Evolutionary conservation across 2,888 invertebrate species (phyloP).

Genomic region (Nipponacmea schrenckii): DNA sequence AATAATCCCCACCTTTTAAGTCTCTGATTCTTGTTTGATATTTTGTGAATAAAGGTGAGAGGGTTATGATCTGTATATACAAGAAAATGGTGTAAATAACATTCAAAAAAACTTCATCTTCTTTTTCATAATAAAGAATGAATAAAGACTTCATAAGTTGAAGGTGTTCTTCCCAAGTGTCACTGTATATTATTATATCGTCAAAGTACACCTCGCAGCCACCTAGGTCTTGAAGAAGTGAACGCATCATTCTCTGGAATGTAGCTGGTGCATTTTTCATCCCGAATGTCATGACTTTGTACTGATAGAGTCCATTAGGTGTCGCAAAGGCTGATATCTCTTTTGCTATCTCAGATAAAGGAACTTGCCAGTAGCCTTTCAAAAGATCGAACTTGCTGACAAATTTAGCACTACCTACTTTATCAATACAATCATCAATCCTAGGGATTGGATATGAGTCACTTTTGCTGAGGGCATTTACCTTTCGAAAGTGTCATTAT

Average conservation of each 20-base stretch:
- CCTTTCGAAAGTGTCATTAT: slow-evolving; percentile 33
- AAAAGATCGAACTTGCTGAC: slow-evolving; percentile 32
- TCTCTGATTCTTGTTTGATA: too few species aligned
- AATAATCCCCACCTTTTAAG: too few species aligned
- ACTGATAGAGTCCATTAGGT: slow-evolving; percentile 18
- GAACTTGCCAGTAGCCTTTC: slow-evolving; percentile 30
- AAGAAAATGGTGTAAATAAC: too few species aligned
- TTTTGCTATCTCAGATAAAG: slow-evolving; percentile 20
- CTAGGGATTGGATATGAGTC: slow-evolving; percentile 22
- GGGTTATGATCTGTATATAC: too few species aligned
- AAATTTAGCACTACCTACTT: slow-evolving; percentile 25
- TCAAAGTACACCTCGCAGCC: slow-evolving; percentile 9
- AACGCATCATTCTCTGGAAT: slow-evolving; percentile 20
- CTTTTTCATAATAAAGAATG: too few species aligned
- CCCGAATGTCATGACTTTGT: slow-evolving; percentile 25
- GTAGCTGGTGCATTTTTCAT: slow-evolving; percentile 24
- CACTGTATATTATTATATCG: slow-evolving; percentile 13
- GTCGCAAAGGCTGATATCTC: slow-evolving; percentile 26
- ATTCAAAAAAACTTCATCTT: too few species aligned
- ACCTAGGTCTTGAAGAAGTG: background rate
- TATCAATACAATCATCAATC: slow-evolving; percentile 33
- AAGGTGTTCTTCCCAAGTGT: slow-evolving; percentile 16
- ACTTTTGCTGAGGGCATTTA: too few species aligned
- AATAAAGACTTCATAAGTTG: slow-evolving; percentile 1
- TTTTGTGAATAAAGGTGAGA: too few species aligned